Evolutionary conservation across 2,113 vertebrate genomes (phyloP).

Genomic region (Strix uralensis): DNA sequence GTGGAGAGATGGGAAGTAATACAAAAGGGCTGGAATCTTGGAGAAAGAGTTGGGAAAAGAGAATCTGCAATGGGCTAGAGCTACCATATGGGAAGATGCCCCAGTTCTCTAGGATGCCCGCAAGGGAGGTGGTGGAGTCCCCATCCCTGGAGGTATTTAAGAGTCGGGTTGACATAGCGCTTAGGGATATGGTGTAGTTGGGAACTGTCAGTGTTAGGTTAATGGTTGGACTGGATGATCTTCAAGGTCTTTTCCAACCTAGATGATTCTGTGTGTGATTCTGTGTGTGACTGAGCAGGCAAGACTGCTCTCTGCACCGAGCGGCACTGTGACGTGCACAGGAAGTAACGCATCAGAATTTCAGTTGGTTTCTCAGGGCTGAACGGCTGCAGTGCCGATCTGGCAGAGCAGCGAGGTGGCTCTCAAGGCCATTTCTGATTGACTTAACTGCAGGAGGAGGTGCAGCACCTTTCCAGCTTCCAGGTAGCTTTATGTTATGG

Average conservation of each 20-base stretch:
- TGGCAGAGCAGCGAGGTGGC: too few relatives aligned
- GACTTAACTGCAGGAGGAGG: not conserved
- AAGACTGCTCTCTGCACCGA: fast-evolving
- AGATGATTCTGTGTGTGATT: too few relatives aligned
- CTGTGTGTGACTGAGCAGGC: not conserved
- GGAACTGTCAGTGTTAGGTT: too few relatives aligned
- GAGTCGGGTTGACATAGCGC: too few relatives aligned
- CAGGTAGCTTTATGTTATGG: not conserved
- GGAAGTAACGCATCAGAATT: not conserved
- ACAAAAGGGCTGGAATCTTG: not conserved
- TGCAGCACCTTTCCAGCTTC: not conserved
- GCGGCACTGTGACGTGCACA: not conserved
- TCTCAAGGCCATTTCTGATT: not conserved
- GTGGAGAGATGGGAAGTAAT: not conserved
- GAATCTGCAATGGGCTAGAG: not conserved
- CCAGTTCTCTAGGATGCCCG: not conserved
- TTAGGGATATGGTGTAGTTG: too few relatives aligned
- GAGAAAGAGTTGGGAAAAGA: not conserved
- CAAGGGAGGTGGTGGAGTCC: not conserved
- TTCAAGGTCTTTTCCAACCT: too few relatives aligned
- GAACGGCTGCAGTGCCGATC: not conserved
- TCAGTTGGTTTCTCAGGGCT: not conserved
- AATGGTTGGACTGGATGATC: too few relatives aligned
- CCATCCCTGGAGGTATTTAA: too few relatives aligned
- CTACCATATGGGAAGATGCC: not conserved